A percentile compares a stretch with the other conserved stretches of the same genome.
These are phyloP conservation scores for Istiophorus platypterus DNA, from an alignment of 2,113 vertebrate species.

Conservation along the genomic window DNA sequence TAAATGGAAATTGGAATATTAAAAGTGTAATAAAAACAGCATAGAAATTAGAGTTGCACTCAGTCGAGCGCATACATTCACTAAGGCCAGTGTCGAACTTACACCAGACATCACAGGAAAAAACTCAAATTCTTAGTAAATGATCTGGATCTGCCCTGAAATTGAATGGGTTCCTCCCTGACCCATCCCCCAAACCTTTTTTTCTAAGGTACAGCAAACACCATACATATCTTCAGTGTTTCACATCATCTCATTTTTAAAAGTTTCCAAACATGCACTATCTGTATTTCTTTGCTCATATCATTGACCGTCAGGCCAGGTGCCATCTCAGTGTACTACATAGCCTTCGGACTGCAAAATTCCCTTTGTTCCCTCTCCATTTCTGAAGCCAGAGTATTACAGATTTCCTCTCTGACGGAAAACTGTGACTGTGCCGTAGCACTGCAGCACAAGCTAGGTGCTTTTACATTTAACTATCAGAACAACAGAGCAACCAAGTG, in stretches of 20 bases:
- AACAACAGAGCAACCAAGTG: conserved; percentile 53
- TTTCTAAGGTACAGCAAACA: conserved; percentile 48
- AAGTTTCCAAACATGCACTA: conserved; percentile 17
- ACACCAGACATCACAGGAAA: too few relatives aligned
- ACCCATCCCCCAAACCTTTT: too few relatives aligned
- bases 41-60: neutral
- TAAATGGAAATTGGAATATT: conserved; percentile 48
- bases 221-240: conserved; percentile 33
- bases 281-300: conserved; percentile 33
- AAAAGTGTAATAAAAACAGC: conserved; percentile 44
- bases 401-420: conserved; percentile 61
- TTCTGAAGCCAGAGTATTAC: conserved; percentile 60
- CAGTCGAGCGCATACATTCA: too few relatives aligned
- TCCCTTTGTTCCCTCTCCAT: conserved; percentile 70
- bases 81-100: too few relatives aligned
- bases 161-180: too few relatives aligned
- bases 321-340: conserved; percentile 38
- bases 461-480: conserved; percentile 59
- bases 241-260: conserved; percentile 20
- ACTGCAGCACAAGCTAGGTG: conserved; percentile 45
- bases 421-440: conserved; percentile 50
- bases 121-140: too few relatives aligned
- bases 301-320: conserved; percentile 45
- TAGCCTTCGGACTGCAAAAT: conserved; percentile 64
- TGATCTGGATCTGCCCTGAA: too few relatives aligned